Percentiles rank a stretch among this genome's conserved stretches.
phyloP scores from a whole-genome alignment of 2,797 vertebrate species.

The Pangasius mekongensis region DNA sequence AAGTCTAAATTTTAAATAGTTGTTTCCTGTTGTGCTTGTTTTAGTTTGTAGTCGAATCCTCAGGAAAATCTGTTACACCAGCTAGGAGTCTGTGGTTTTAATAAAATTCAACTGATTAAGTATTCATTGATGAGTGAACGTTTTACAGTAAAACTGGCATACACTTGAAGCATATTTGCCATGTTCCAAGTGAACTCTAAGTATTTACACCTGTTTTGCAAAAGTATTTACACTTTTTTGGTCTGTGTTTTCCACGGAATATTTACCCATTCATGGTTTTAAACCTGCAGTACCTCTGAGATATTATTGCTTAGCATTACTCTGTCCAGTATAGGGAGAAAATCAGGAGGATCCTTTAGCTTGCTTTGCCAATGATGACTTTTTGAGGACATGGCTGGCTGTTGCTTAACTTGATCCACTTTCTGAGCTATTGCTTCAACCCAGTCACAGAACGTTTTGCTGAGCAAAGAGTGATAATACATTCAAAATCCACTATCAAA shows the following conservation, averaged over 20 bases:
- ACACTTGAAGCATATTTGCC: conserved; percentile 18
- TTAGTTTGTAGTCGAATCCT: conserved; percentile 27
- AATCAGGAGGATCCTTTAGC: conserved; percentile 27
- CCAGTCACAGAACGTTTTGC: neutral
- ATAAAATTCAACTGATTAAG: neutral
- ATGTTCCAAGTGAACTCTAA: neutral
- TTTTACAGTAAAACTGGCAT: conserved; percentile 21
- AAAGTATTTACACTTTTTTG: neutral
- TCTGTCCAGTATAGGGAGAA: conserved; percentile 16
- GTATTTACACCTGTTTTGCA: conserved; percentile 30
- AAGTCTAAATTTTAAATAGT: neutral
- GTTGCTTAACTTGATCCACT: conserved; percentile 33
- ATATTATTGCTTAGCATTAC: neutral
- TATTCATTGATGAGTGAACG: conserved; percentile 17
- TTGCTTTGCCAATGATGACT: conserved; percentile 23
- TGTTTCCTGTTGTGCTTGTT: conserved; percentile 10
- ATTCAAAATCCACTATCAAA: neutral
- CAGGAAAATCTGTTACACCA: conserved; percentile 45
- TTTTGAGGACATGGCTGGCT: conserved; percentile 23
- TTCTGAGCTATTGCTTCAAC: conserved; percentile 35
- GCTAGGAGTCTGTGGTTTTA: conserved; percentile 29
- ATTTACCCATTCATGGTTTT: neutral
- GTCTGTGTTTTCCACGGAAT: neutral
- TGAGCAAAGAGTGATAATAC: conserved; percentile 13
- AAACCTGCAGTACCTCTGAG: conserved; percentile 3